Percentiles rank a stretch among this genome's conserved stretches.
These are phyloP conservation scores for Thaumetopoea pityocampa DNA, from an alignment of 1,140 invertebrate species.

Conservation along the genomic window DNA sequence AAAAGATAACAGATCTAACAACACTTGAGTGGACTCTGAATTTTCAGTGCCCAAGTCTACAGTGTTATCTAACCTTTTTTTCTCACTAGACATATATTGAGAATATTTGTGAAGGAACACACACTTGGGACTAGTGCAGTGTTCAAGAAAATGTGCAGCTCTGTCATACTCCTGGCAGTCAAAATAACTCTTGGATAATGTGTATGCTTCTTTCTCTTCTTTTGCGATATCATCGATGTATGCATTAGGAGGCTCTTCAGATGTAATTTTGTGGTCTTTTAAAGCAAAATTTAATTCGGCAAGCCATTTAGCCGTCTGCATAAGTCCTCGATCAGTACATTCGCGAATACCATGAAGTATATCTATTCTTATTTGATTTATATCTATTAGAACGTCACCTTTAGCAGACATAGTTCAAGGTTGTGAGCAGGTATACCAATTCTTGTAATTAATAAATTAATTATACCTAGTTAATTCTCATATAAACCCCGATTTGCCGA, in stretches of 20 bases:
- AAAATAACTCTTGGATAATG: conserved; percentile 92
- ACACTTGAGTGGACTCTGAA: conserved; percentile 59
- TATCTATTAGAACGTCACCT: conserved; percentile 74
- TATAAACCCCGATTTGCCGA: too few relatives aligned
- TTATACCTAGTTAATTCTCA: not conserved
- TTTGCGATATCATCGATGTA: conserved; percentile 55
- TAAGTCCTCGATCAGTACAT: conserved; percentile 83
- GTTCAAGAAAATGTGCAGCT: conserved; percentile 88
- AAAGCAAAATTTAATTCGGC: conserved; percentile 89
- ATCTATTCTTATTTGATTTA: conserved; percentile 81
- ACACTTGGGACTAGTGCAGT: conserved; percentile 80
- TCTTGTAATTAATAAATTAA: not conserved
- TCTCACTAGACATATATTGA: conserved; percentile 91
- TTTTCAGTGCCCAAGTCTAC: conserved; percentile 81
- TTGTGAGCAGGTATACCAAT: conserved; percentile 33
- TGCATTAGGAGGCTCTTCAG: conserved; percentile 51
- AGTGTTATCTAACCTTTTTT: conserved; percentile 90
- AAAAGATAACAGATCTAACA: conserved; percentile 62
- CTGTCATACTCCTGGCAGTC: conserved; percentile 95
- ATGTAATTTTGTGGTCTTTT: conserved; percentile 78
- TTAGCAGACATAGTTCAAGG: conserved; percentile 44
- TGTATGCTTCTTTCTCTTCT: conserved; percentile 84
- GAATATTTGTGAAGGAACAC: conserved; percentile 90
- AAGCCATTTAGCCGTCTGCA: conserved; percentile 88
- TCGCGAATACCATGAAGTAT: conserved; percentile 80